phyloP scores from a whole-genome alignment of 1,140 invertebrate genomes.

The Cyclargus thomasi region DNA sequence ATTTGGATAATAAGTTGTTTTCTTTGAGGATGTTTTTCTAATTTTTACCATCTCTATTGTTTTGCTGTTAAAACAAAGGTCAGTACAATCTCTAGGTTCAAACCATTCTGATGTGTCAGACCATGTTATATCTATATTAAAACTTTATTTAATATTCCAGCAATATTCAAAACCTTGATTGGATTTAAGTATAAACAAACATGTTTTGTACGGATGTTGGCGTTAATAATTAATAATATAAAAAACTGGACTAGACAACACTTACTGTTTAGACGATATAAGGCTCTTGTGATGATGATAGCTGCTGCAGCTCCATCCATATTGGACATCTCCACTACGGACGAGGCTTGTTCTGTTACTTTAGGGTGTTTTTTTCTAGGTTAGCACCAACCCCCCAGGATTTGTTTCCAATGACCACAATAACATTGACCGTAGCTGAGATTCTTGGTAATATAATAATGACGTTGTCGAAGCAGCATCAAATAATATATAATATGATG shows the following conservation, averaged over 20 bases:
- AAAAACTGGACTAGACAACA: slow-evolving; percentile 50
- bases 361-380: slow-evolving; percentile 75
- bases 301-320: slow-evolving; percentile 35
- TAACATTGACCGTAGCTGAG: slow-evolving; percentile 60
- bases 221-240: slow-evolving; percentile 62
- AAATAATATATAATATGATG: slow-evolving; percentile 69
- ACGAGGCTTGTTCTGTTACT: slow-evolving; percentile 52
- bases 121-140: slow-evolving; percentile 65
- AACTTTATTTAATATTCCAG: slow-evolving; percentile 73
- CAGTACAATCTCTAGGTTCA: slow-evolving; percentile 62
- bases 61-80: slow-evolving; percentile 53
- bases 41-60: slow-evolving; percentile 40
- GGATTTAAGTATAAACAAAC: slow-evolving; percentile 63
- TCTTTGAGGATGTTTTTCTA: slow-evolving; percentile 30
- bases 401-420: slow-evolving; percentile 44
- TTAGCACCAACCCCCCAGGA: slow-evolving; percentile 57
- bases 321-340: slow-evolving; percentile 31
- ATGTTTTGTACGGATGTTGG: slow-evolving; percentile 61
- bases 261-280: slow-evolving; percentile 60
- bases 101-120: slow-evolving; percentile 53
- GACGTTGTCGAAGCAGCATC: slow-evolving; percentile 64
- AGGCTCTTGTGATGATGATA: slow-evolving; percentile 48
- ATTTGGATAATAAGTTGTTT: slow-evolving; percentile 35
- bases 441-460: slow-evolving; percentile 67
- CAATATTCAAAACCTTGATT: slow-evolving; percentile 66